Percentiles rank a stretch among this genome's conserved stretches.
Conservation (phyloP, 2,888 invertebrate genomes). For the Acanthopleura granulata region DNA sequence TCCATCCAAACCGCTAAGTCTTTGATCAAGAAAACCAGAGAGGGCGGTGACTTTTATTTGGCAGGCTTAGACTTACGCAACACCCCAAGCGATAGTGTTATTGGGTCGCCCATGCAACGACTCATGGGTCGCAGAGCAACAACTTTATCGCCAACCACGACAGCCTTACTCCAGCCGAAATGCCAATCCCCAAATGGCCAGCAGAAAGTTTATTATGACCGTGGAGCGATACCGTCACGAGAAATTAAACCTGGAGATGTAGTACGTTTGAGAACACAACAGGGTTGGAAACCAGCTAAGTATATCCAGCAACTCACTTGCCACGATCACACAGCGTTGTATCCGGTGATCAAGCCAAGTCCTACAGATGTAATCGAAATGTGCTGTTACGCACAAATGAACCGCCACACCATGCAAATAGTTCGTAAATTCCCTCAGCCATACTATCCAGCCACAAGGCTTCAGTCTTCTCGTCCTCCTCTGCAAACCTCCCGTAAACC, state of each 20-base stretch:
- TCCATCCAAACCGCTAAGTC: conserved; percentile 23
- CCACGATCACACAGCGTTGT: background rate
- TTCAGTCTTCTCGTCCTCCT: background rate
- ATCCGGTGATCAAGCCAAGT: background rate
- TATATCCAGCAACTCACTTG: background rate
- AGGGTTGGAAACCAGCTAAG: conserved; percentile 15
- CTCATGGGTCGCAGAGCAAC: conserved; percentile 31
- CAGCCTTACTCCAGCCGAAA: conserved; percentile 11
- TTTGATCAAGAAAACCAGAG: conserved; percentile 28
- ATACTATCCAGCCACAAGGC: background rate
- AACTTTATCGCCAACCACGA: conserved; percentile 28
- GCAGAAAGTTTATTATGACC: conserved; percentile 17
- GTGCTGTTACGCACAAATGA: background rate
- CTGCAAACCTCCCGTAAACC: background rate
- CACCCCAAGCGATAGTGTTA: conserved; percentile 26
- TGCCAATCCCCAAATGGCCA: background rate
- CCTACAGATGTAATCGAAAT: background rate
- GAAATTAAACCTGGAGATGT: conserved; percentile 6
- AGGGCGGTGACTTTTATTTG: conserved; percentile 26
- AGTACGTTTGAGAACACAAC: background rate
- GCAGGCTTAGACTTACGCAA: conserved; percentile 27
- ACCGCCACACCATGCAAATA: background rate
- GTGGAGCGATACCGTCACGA: background rate
- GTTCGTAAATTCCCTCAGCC: background rate
- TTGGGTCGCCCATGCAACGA: conserved; percentile 32